Base-by-base conservation (phyloP, 2,113 vertebrate species). In the Taxidea taxus region DNA sequence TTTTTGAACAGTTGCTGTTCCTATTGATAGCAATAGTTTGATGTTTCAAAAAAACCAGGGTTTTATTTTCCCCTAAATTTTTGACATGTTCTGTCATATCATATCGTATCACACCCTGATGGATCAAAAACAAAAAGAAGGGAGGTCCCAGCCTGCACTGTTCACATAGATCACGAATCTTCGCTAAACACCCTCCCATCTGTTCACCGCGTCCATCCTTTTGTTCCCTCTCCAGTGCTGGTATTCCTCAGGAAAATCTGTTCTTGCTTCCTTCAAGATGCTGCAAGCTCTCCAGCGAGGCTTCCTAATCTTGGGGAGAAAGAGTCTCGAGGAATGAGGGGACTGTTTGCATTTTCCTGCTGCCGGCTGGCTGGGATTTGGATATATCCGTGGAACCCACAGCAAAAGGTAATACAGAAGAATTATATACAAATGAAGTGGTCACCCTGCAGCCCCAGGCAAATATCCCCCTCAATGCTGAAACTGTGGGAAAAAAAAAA, bases 1-100 rank as follows among this genome's bases (percentile, higher is more conserved):
- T 98, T 98, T 97, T 95, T 98, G 98, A 99, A 97, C 98, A 98
- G 98, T 99, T 99, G 98, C 98, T 99, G 98, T 98, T 99, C 98
- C 98, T 99, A 98, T 98, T 99, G 98, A 99, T 99, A 98, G 98
- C 98, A 97, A 98, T 98, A 97, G 98, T 99, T 99, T 98, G 98
- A 98, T 98, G 98, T 98, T 97, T 97, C 62, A 95, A 97, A 98
- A 98, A 93, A 96, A 98, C 21, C 90, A 91, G 97, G 98, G 97
- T 98, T 98, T 99, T 98, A 98, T 98, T 98, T 98, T 98, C 98
- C 98, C 98, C 97, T 98, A 98, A 98, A 97, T 98, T 99, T 98
- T 98, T 99, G 98, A 99, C 98, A 98, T 95, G 94, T 98, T 98
- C 98, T 99, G 98, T 98, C 98, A 99, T 98, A 98, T 98, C 98